Base-by-base conservation (phyloP, 1,140 invertebrate genomes). In the Bombus ignitus region DNA sequence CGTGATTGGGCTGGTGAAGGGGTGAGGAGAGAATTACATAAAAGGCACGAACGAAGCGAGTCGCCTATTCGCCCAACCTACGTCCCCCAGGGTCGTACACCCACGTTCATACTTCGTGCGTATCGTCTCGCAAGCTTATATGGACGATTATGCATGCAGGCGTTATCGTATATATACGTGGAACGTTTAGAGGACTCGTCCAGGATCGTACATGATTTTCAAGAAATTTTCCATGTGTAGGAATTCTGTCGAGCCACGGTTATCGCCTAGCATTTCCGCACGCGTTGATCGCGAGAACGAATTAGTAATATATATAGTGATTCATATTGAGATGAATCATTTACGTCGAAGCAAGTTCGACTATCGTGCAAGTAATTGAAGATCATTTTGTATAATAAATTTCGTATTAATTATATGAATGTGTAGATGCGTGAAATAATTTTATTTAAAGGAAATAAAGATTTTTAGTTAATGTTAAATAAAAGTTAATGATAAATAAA, bases 51-150 rank as follows among this genome's bases (percentile, higher is more conserved):
- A 88, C 81, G 88, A 76, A 93, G 89, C 87, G 89, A 92, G 88
- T 91, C 91, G 89, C 89, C 91, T 91, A 91, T 91, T 91, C 91
- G 90, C 82, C 90, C 91, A 90, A 89, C 93, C 91, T 93, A 92
- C 90, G 89, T 91, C 91, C 87, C 91, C 93, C 93, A 94, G 94
- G 94, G 94, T 94, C 93, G 91, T 83, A 92, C 92, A 92, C 93
- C 92, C 91, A 93, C 92, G 90, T 90, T 77, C 68, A 83, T 87
- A 62, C 85, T 72, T 75, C 72, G 83, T 72, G 70, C 71, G 86
- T 80, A 70, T 76, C 84, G 81, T 82, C 76, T 84, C 77, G 39
- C 81, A 57, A 44, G 68, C 74, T 86, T 83, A 86, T 71, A 86
- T 85, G 87, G 75, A 73, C 68, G 81, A 86, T 89, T 90, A 89